Conservation (phyloP, 2,888 invertebrate genomes). For the Andrena hattorfiana region DNA sequence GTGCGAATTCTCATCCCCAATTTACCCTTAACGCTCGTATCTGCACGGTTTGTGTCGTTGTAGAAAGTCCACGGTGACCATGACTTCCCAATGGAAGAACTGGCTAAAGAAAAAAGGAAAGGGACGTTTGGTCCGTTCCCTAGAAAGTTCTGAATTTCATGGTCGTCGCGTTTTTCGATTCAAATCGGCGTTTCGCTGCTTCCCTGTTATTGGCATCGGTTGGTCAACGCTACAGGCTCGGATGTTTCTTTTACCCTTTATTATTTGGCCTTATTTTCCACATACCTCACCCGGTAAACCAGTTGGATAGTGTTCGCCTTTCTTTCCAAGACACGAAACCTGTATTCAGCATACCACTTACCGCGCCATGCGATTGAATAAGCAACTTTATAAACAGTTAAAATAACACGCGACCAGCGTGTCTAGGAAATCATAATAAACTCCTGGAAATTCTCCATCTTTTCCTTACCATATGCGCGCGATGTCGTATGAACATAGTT, state of each 20-base stretch:
- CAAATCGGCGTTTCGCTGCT: neutral
- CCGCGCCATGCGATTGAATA: constrained; percentile 52
- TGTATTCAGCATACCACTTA: constrained; percentile 67
- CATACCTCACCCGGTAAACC: constrained; percentile 71
- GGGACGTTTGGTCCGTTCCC: neutral
- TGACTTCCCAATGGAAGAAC: neutral
- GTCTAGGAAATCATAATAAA: constrained; percentile 30
- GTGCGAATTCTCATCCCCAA: neutral
- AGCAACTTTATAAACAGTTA: constrained; percentile 57
- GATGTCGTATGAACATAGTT: constrained; percentile 1
- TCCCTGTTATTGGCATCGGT: constrained; percentile 28
- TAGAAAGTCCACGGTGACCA: neutral
- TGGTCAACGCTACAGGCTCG: constrained; percentile 31
- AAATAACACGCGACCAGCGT: constrained; percentile 43
- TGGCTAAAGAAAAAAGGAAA: neutral
- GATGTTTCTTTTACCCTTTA: constrained; percentile 57
- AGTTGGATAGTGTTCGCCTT: constrained; percentile 64
- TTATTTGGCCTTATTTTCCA: constrained; percentile 69
- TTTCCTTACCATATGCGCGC: neutral
- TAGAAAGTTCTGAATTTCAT: neutral
- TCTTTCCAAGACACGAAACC: constrained; percentile 63
- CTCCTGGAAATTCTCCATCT: constrained; percentile 39
- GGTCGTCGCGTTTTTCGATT: neutral
- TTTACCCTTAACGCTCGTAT: neutral
- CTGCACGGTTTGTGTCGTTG: neutral